phyloP scores from a whole-genome alignment of 2,113 vertebrate species.

The Thryonomys swinderianus region DNA sequence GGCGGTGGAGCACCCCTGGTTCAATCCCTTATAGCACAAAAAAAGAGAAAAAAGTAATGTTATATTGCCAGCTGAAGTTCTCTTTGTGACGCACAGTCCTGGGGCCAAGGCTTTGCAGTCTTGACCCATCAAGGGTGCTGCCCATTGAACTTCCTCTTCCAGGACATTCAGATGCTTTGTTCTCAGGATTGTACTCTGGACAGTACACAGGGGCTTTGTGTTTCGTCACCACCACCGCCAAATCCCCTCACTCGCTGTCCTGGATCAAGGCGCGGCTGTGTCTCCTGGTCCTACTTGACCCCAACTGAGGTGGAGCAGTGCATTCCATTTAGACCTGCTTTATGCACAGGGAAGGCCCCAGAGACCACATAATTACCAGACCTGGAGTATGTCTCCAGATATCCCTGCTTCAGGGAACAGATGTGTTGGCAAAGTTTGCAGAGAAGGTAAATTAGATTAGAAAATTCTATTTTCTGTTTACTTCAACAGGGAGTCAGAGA shows the following conservation, averaged over 20 bases:
- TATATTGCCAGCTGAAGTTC: too few species aligned
- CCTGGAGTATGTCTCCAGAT: background rate
- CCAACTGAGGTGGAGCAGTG: accelerated
- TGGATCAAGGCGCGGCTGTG: background rate
- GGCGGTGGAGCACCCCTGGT: background rate
- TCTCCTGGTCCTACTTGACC: background rate
- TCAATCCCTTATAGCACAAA: background rate
- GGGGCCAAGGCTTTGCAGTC: too few species aligned
- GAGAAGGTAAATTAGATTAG: background rate
- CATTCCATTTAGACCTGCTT: background rate
- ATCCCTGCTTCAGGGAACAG: background rate
- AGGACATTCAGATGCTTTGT: background rate
- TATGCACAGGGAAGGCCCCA: background rate
- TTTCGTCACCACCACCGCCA: background rate
- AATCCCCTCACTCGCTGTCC: background rate
- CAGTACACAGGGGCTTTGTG: too few species aligned
- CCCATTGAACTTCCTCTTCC: accelerated
- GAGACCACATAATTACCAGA: background rate
- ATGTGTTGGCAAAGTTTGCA: background rate
- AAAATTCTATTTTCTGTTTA: background rate
- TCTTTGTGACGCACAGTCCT: background rate
- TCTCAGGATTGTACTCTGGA: background rate
- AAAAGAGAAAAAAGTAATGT: background rate
- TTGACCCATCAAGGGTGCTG: accelerated
- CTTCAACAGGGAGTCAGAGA: background rate